Base-by-base conservation (phyloP, 1,140 invertebrate species). In the Artemia franciscana region DNA sequence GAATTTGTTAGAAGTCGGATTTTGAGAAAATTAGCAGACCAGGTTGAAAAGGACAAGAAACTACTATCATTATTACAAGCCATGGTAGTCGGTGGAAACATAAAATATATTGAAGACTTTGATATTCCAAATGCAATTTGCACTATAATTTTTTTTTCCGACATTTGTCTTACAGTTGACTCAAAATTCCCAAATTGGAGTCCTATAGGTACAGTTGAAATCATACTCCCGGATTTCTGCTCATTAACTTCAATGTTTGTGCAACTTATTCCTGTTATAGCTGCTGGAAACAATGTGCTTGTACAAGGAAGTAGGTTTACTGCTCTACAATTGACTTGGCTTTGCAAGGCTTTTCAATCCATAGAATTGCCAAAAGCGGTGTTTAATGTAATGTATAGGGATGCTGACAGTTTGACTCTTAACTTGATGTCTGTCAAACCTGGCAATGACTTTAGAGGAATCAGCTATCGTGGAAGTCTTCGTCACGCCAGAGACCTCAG, bases 201-300 rank as follows among this genome's bases (percentile, higher is more conserved):
- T 64, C 68, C 73, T 65, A 62, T 73, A 64, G 75, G 74, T 76
- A 64, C 66, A 67, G 60, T 12, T 64, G 24, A 5, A 26, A 27
- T 24, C 18, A 58, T 24, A 18, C 26, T 18, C 4, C 27, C 30
- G 27, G 24, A 21, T 23, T 56, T 12, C n/a, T n/a, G n/a, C 5
- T 39, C 56, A 59, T 25, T 57, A 21, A 23, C 24, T 24, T n/a
- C 56, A 12, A 18, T 28, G 24, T 3, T 27, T 25, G 9, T 39
- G 5, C 18, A 56, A 65, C 67, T 79, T 12, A 79, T 71, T 24
- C 80, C 80, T 7, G 79, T 79, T 12, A 67, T 82, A 28, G 74
- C 77, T 4, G 67, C 66, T 60, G 69, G 73, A 5, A 69, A 69
- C 61, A 67, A 67, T 51, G 68, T 70, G 18, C 64, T 69, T 28